Evolutionary conservation across 2,888 invertebrate genomes (phyloP).

Genomic region (Nomada flava): DNA sequence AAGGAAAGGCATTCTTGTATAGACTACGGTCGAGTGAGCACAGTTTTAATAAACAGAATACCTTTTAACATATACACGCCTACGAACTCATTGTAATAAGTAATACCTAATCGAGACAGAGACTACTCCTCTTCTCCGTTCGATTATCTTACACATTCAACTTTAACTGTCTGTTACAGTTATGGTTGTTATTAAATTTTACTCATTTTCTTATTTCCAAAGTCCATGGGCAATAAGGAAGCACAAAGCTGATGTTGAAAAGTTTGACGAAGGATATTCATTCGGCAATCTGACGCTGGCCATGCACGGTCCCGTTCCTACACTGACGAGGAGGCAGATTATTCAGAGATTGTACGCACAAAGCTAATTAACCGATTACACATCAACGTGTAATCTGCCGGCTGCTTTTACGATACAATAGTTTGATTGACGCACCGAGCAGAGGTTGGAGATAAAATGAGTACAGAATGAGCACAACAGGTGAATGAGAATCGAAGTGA

Average conservation of each 20-base stretch:
- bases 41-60: no score
- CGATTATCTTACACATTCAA: no score
- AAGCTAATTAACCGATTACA: conserved; percentile 76
- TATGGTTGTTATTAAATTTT: no score
- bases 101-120: no score
- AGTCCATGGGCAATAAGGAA: no score
- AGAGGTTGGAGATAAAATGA: conserved; percentile 34
- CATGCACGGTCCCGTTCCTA: conserved; percentile 62
- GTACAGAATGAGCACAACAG: not conserved
- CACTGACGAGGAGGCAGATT: conserved; percentile 49
- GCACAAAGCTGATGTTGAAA: conserved; percentile 30
- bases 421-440: not conserved
- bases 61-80: no score
- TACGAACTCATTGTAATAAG: no score
- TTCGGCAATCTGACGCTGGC: conserved; percentile 65
- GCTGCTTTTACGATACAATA: conserved; percentile 50
- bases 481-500: conserved; percentile 7
- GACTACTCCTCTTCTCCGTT: no score
- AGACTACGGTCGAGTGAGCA: no score
- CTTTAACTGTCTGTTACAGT: no score
- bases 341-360: conserved; percentile 78
- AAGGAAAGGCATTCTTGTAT: no score
- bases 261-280: conserved; percentile 62
- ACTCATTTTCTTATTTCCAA: no score
- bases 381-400: conserved; percentile 72